Evolutionary conservation across 2,113 vertebrate species (phyloP), one percentile per base, ranked within the genome.

Genomic region (Callospermophilus lateralis): DNA sequence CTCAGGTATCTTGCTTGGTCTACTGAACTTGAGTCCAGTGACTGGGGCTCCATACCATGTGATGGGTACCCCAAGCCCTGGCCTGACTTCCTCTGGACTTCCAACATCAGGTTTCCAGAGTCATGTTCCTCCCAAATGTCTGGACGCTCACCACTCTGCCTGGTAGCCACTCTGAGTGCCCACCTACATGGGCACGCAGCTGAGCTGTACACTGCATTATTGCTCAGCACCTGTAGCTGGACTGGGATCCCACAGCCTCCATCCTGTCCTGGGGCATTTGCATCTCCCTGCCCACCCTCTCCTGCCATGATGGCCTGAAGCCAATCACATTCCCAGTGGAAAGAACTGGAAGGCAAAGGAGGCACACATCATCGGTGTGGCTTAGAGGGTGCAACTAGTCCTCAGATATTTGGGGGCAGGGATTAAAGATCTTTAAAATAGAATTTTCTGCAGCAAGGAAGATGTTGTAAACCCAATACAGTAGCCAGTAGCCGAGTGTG

Each of bases 201-300:
- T 15, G 4, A 1, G 20, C 32, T 32, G 24, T 4, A 37, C 7
- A 65, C 11, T 7, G 3, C 5, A 2, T 11, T n/a, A 32, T 73
- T 24, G 24, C 51, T 20, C 58, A 84, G 28, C 26, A 28, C n/a
- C 39, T n/a, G 17, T 1, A 32, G 19, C 34, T 26, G 26, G 32
- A 6, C 45, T 53, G n/a, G 42, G 28, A 16, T 80, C 65, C 53
- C 30, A 42, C 19, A 67, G 45, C 76, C 39, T 15, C 39, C 6
- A 16, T 1, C 9, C 3, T 8, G 30, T 4, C n/a, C 51, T 19
- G 1, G 19, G 55, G 13, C 85, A 81, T 76, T 58, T 22, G 37
- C 51, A 51, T 70, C 20, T 55, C 19, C 13, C 20, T 83, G 68
- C 34, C 78, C 1, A 6, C 24, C 34, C 39, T 55, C 22, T 65